These are phyloP conservation scores for Centropus bengalensis DNA, from an alignment of 2,113 vertebrate species.

Conservation along the genomic window DNA sequence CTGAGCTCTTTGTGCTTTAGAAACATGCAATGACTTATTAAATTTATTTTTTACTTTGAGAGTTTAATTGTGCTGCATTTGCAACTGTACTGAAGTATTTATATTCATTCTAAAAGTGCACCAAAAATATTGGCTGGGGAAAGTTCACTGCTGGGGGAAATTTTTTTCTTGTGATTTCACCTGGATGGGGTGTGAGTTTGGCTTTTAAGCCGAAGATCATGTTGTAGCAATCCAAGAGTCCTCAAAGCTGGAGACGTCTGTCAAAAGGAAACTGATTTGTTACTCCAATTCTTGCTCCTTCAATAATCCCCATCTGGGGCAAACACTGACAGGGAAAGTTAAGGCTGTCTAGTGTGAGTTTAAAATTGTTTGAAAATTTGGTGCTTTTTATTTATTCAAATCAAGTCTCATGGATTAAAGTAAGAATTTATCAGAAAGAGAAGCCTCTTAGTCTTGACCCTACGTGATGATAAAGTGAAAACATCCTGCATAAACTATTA, in stretches of 20 bases:
- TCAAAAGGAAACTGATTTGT: background rate
- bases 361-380: background rate
- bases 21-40: background rate
- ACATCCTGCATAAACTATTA: background rate
- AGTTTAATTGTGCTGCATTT: background rate
- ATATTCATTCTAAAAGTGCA: background rate
- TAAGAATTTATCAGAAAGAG: background rate
- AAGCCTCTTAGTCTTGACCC: background rate
- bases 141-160: background rate
- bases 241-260: background rate
- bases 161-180: background rate
- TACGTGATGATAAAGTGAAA: background rate
- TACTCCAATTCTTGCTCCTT: background rate
- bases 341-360: background rate
- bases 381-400: background rate
- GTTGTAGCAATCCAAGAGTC: background rate
- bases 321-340: background rate
- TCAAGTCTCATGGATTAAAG: background rate
- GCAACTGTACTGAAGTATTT: background rate
- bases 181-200: background rate
- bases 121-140: background rate
- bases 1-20: slow-evolving; percentile 38
- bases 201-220: background rate
- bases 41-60: background rate
- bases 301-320: background rate